Base-by-base conservation (phyloP, 2,113 vertebrate species). In the Sciurus niger region DNA sequence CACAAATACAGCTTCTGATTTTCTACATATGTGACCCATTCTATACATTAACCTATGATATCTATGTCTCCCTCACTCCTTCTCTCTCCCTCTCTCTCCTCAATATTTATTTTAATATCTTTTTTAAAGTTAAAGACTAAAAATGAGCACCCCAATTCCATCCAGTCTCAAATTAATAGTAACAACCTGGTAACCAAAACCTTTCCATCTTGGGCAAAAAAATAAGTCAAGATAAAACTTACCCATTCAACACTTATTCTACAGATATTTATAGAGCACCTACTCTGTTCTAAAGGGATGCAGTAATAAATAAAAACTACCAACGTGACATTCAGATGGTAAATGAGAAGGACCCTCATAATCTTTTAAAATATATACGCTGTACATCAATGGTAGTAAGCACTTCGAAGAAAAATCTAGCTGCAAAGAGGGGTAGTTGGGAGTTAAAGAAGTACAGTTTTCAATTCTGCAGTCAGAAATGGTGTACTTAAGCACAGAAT, bases 1-100 rank as follows among this genome's bases (percentile, higher is more conserved):
- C 73, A 76, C 70, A 73, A 92, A 65, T 72, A 84, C 16, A 89
- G n/a, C 28, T 89, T 89, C n/a, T 76, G 67, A 86, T 58, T 92
- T n/a, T 34, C n/a, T 82, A 46, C 77, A 82, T 34, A 8, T 43
- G 11, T 46, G 46, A 86, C 28, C 17, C 68, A 11, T 74, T 46
- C 84, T 51, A 4, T 72, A 17, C 20, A 63, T 11, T 86, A 73
- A 82, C 12, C 53, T 77, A 48, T 11, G 30, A 63, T 85, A 43
- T 12, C 17, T 30, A 8, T 77, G 30, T 88, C 13, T 76, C 8
- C 78, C 18, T 32, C 6, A 46, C 34, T 76, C 24, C 34, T 22
- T 68, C 34, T 32, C 11, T 46, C 34, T 76, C 16, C 34, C 14
- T 70, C 34, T 6, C 4, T 60, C 12, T n/a, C n/a, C 20, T 46